Base-by-base conservation (phyloP, 2,888 invertebrate species). In the Chymomyza amoena region DNA sequence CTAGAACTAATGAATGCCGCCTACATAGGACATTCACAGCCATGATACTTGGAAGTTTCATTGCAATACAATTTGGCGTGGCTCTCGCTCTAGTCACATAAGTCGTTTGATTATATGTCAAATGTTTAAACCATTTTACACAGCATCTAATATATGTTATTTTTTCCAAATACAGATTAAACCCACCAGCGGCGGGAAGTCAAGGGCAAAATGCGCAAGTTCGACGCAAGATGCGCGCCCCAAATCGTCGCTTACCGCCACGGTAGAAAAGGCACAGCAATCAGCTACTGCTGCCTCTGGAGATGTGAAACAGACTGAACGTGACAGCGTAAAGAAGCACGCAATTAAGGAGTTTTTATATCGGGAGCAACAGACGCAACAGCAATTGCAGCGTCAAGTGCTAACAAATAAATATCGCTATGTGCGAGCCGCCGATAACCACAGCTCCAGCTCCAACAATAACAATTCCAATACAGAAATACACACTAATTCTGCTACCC, bases 211-310 rank as follows among this genome's bases (percentile, higher is more conserved):
- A 86, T 68, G 68, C 76, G 61, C 84, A 84, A 67, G 82, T 81
- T 39, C 90, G 92, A 71, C 85, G 91, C 72, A 92, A 91, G 75
- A 88, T 90, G 63, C 89, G 91, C 56, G 72, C 89, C 50, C 79
- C 89, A 10, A 80, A 78, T 71, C 89, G 91, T 68, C 90, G 92
- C 66, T 78, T 84, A 69, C 89, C 90, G 77, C 91, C 90, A 70
- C 91, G 91, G 89, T 92, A 92, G 90, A 88, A 75, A 71, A 91
- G 78, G 76, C 70, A 70, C 76, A 71, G 69, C 72, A 72, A 82
- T 78, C 82, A 80, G 78, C 77, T 70, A 64, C 59, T 54, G 54
- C 15, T 20, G 68, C 63, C 64, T 76, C 77, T 75, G 74, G 72
- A 76, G 80, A 79, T 72, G 56, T 54, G 56, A 63, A 39, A 62